Evolutionary conservation across 2,888 invertebrate genomes (phyloP).

Genomic region (Stenodera caucasica): DNA sequence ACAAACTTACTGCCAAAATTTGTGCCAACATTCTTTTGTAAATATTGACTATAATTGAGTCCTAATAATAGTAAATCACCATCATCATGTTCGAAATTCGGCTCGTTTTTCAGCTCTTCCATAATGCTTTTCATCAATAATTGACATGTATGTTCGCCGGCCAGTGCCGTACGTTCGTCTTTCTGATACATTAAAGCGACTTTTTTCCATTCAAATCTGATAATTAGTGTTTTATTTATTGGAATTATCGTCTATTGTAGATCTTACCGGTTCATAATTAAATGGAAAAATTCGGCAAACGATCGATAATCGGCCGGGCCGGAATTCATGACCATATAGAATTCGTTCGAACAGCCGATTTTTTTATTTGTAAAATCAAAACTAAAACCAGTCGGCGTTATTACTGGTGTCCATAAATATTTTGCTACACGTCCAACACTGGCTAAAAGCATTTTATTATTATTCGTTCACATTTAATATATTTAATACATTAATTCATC

Average conservation of each 20-base stretch:
- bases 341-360: constrained; percentile 71
- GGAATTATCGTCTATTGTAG: constrained; percentile 6
- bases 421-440: constrained; percentile 78
- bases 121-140: constrained; percentile 76
- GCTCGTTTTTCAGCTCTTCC: constrained; percentile 57
- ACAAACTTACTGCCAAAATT: constrained; percentile 71
- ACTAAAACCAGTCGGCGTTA: constrained; percentile 81
- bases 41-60: constrained; percentile 62
- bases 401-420: constrained; percentile 74
- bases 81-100: constrained; percentile 57
- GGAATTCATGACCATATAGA: constrained; percentile 74
- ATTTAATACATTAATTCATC: not conserved
- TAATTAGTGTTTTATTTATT: constrained; percentile 1
- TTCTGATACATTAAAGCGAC: constrained; percentile 76
- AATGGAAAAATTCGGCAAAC: constrained; percentile 70
- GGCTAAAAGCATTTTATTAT: constrained; percentile 61
- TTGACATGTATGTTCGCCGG: constrained; percentile 74
- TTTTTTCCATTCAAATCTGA: constrained; percentile 73
- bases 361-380: constrained; percentile 77
- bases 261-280: constrained; percentile 69
- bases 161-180: constrained; percentile 66
- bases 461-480: not conserved
- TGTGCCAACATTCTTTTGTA: constrained; percentile 67
- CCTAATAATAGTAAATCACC: constrained; percentile 65
- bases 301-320: constrained; percentile 75